A percentile compares a stretch with the other conserved stretches of the same genome.
These are phyloP conservation scores for Seira musarum DNA, from an alignment of 2,888 invertebrate genomes.

Conservation along the genomic window DNA sequence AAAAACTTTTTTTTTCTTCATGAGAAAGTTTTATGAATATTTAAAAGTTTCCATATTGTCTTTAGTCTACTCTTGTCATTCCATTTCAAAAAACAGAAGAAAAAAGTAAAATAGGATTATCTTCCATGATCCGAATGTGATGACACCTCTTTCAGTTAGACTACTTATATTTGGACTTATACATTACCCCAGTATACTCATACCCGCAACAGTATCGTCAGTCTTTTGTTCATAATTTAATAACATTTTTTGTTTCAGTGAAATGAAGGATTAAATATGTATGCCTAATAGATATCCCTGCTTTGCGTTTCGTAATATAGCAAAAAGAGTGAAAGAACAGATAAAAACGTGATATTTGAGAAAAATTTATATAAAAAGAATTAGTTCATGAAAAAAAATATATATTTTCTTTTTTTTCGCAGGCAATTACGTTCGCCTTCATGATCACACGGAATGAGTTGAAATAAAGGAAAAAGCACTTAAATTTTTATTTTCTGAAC, in stretches of 20 bases:
- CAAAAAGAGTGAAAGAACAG: background rate
- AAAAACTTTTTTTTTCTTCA: background rate
- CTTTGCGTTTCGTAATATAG: background rate
- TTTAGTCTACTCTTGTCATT: conserved; percentile 6
- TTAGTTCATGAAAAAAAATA: background rate
- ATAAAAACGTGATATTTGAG: background rate
- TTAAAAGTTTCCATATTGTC: conserved; percentile 2
- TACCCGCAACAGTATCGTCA: background rate
- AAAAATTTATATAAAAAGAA: background rate
- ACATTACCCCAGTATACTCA: no score
- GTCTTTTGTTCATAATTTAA: conserved; percentile 3
- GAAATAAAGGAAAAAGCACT: background rate
- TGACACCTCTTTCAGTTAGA: background rate
- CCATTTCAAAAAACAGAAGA: background rate
- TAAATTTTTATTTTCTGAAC: background rate
- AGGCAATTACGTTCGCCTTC: background rate
- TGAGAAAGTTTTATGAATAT: conserved; percentile 10
- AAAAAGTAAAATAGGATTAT: background rate
- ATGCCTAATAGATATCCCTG: no score
- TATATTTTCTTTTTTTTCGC: background rate
- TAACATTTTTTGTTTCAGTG: conserved; percentile 4
- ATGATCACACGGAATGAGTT: background rate
- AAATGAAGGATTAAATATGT: conserved; percentile 11
- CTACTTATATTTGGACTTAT: background rate
- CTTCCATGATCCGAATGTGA: background rate